Evolutionary conservation across 2,888 invertebrate genomes (phyloP).

Genomic region (Tetragnatha montana): DNA sequence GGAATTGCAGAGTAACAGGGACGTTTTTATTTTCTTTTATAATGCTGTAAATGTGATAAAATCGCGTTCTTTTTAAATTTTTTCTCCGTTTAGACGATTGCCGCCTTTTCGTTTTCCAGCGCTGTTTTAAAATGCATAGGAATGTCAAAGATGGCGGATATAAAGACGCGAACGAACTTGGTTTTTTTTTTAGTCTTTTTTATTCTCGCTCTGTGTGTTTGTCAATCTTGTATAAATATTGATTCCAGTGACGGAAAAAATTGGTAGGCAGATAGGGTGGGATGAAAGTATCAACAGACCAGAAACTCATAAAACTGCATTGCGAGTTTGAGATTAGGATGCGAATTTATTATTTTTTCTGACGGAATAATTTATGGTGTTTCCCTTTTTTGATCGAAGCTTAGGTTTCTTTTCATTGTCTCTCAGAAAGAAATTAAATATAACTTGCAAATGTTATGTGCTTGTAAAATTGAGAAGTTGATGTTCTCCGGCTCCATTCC

Average conservation of each 20-base stretch:
- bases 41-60: conserved; percentile 48
- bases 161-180: not conserved
- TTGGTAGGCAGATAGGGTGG: not conserved
- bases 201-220: not conserved
- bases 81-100: conserved; percentile 9
- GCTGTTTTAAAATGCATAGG: conserved; percentile 42
- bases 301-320: not conserved
- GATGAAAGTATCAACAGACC: not conserved
- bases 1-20: not conserved
- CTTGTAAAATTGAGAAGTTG: too few species aligned
- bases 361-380: not conserved
- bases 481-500: too few species aligned
- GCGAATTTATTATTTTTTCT: not conserved
- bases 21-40: conserved; percentile 25
- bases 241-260: not conserved
- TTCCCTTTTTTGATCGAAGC: not conserved
- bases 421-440: not conserved
- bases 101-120: conserved; percentile 2
- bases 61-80: not conserved
- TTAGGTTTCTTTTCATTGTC: not conserved
- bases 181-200: not conserved
- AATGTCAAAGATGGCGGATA: conserved; percentile 19
- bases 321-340: not conserved
- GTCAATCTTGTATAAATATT: not conserved
- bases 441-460: too few species aligned